Conservation (phyloP, 2,888 invertebrate genomes). For the Charanyca ferruginea region DNA sequence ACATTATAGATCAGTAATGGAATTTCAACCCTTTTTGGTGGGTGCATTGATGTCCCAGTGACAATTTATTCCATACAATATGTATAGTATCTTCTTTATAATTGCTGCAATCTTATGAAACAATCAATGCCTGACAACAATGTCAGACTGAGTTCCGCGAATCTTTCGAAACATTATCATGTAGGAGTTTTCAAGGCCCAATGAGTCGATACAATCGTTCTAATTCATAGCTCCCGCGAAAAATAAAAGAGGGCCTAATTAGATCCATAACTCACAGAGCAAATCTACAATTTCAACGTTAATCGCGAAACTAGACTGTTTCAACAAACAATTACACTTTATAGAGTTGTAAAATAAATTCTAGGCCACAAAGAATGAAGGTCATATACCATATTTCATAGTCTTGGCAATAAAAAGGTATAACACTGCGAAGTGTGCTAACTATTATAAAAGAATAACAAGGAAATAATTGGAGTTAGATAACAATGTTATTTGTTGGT, state of each 20-base stretch:
- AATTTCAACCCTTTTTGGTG: neutral
- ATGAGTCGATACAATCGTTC: neutral
- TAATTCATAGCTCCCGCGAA: too few species aligned
- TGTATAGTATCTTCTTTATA: slow-evolving; percentile 12
- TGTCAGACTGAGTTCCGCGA: neutral
- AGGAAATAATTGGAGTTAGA: slow-evolving; percentile 45
- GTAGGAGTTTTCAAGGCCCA: neutral
- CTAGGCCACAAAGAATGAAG: slow-evolving; percentile 49
- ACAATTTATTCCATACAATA: neutral
- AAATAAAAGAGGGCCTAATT: neutral
- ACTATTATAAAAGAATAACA: slow-evolving; percentile 30
- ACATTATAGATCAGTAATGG: neutral
- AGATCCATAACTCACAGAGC: neutral
- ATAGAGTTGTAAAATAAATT: slow-evolving; percentile 46
- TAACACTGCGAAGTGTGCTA: slow-evolving; percentile 16
- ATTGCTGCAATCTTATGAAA: slow-evolving; percentile 1
- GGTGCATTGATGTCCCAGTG: neutral
- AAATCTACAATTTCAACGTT: slow-evolving; percentile 17
- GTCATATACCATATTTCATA: slow-evolving; percentile 46
- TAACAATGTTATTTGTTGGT: slow-evolving; percentile 31
- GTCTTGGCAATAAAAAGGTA: slow-evolving; percentile 39
- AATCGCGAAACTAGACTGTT: slow-evolving; percentile 30
- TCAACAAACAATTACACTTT: slow-evolving; percentile 29
- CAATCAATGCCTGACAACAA: slow-evolving; percentile 6
- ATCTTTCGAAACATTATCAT: neutral